Evolutionary conservation across 2,113 vertebrate species (phyloP).

Genomic region (Nyctereutes procyonoides): DNA sequence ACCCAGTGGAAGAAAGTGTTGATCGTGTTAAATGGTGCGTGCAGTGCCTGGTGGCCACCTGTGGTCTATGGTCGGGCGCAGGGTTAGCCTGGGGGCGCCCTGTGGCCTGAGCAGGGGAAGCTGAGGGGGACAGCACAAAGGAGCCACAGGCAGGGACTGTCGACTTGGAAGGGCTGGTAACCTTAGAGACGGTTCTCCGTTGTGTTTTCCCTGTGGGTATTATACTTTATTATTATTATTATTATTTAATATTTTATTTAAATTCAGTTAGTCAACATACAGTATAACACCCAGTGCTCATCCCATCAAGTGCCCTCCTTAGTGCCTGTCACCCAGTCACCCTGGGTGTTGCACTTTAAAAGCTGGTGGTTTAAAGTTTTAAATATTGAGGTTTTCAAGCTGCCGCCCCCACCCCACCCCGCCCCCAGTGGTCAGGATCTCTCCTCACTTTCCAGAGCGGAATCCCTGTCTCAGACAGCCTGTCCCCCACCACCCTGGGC

Average conservation of each 20-base stretch:
- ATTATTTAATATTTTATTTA: no score
- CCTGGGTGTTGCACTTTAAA: background rate
- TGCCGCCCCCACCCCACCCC: no score
- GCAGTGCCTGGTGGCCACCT: background rate
- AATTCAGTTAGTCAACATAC: no score
- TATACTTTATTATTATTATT: no score
- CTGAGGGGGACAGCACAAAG: background rate
- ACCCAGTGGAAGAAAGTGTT: conserved; percentile 99
- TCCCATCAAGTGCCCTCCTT: no score
- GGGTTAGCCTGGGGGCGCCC: background rate
- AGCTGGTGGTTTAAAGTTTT: background rate
- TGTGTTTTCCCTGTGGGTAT: no score
- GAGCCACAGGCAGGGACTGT: background rate
- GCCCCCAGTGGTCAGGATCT: fast-evolving
- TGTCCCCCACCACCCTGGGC: fast-evolving
- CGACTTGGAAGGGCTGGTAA: background rate
- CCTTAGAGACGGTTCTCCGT: background rate
- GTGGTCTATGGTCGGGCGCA: fast-evolving
- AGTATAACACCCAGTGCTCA: no score
- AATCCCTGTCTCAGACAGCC: background rate
- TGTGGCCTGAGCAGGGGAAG: background rate
- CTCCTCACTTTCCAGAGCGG: background rate
- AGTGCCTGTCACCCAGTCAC: no score
- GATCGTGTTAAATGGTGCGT: conserved; percentile 96
- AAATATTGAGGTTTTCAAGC: background rate